Evolutionary conservation across 2,888 invertebrate genomes (phyloP).

Genomic region (Cephonodes hylas): DNA sequence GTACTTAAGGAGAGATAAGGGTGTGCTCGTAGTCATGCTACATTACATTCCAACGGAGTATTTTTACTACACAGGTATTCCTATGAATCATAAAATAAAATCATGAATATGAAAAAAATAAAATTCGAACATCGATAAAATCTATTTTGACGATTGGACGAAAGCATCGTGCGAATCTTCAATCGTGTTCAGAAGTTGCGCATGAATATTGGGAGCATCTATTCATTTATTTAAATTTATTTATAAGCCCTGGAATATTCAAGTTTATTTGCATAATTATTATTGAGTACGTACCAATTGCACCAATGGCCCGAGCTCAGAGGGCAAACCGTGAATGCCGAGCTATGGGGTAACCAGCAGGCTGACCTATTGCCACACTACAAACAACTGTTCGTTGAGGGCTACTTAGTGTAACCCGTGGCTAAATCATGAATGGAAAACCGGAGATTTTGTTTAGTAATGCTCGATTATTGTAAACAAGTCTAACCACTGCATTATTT

Average conservation of each 20-base stretch:
- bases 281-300: background rate
- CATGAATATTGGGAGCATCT: too few species aligned
- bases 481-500: background rate
- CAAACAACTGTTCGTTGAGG: background rate
- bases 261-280: background rate
- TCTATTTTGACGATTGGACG: too few species aligned
- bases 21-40: background rate
- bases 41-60: background rate
- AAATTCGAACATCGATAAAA: too few species aligned
- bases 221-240: too few species aligned
- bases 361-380: conserved; percentile 41
- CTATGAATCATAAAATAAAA: too few species aligned
- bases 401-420: background rate
- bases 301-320: background rate
- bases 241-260: too few species aligned
- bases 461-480: background rate
- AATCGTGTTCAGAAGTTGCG: too few species aligned
- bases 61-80: background rate
- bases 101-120: too few species aligned
- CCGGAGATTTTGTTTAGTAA: background rate
- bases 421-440: background rate
- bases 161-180: too few species aligned
- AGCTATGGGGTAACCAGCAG: conserved; percentile 27
- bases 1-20: background rate
- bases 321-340: conserved; percentile 26